Evolutionary conservation across 92 coral and sea anemone genomes (phyloP), one percentile per base, ranked within the genome.

Genomic region (Palythoa grandiflora): DNA sequence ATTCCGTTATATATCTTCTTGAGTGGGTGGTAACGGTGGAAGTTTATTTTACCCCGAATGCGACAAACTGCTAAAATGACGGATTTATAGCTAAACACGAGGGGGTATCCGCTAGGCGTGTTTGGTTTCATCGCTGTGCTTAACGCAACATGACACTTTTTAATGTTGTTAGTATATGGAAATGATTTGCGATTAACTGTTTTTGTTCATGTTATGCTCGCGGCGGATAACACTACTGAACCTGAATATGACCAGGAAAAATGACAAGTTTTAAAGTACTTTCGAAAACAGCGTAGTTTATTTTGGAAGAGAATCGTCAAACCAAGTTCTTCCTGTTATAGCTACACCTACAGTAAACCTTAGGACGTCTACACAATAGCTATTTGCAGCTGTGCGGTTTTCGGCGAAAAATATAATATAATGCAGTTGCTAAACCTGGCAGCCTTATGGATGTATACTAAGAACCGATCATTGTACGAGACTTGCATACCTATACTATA

Each of bases 21-120:
- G 86, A 81, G 86, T 81, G 86, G 86, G 86, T 81, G 86, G 86
- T 66, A 81, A 81, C 86, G 53, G 6, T 81, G 40, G 50, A 81
- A 81, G 86, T 81, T 66, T 81, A 81, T 66, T 81, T 81, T 66
- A 52, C 75, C 39, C 86, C 61, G 61, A 48, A 14, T n/a, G 44
- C 60, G 59, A 12, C 55, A 81, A 44, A 81, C 75, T 81, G 86
- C 48, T 81, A 40, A 81, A 81, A 63, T 81, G 75, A 47, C 86
- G 66, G 75, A 59, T 65, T 81, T 81, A 65, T 57, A 16, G n/a
- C 76, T 28, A 3, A 44, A 44, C 75, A 16, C 76, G 86, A 81
- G 86, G 86, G 86, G 86, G 86, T 81, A 81, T 76, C 38, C 61
- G n/a, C 3, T 8, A 81, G 86, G 86, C 85, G 86, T 47, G 71